Percentiles rank a stretch among this genome's conserved stretches.
Evolutionary conservation across 2,888 invertebrate genomes (phyloP).

Genomic region (Rhopalosiphum nymphaeae): DNA sequence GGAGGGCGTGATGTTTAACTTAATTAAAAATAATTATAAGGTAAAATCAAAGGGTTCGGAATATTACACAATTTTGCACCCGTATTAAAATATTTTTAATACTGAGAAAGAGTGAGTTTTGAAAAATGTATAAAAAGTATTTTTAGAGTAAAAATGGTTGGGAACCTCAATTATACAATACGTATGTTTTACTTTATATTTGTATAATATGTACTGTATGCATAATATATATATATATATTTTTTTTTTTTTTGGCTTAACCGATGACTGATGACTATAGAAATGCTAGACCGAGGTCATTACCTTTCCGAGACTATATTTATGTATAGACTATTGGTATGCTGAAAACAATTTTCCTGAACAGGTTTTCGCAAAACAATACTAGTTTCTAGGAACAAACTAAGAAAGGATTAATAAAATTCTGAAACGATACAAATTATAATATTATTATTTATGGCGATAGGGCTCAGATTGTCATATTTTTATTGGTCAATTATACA

Average conservation of each 20-base stretch:
- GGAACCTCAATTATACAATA: background rate
- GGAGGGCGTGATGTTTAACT: background rate
- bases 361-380: background rate
- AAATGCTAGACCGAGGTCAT: slow-evolving; percentile 9
- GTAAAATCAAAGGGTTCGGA: background rate
- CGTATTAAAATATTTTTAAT: background rate
- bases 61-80: background rate
- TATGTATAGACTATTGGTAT: background rate
- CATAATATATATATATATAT: background rate
- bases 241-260: background rate
- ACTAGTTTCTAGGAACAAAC: background rate
- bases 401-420: background rate
- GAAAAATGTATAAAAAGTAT: background rate
- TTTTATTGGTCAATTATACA: background rate
- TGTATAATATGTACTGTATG: background rate
- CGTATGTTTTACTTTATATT: background rate
- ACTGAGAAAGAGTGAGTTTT: background rate
- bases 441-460: background rate
- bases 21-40: background rate
- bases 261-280: background rate
- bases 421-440: background rate
- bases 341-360: background rate
- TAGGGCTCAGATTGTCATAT: background rate
- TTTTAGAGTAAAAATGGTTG: background rate
- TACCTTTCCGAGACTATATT: background rate